Evolutionary conservation across 1,140 invertebrate species (phyloP).

Genomic region (Eufriesea mexicana): DNA sequence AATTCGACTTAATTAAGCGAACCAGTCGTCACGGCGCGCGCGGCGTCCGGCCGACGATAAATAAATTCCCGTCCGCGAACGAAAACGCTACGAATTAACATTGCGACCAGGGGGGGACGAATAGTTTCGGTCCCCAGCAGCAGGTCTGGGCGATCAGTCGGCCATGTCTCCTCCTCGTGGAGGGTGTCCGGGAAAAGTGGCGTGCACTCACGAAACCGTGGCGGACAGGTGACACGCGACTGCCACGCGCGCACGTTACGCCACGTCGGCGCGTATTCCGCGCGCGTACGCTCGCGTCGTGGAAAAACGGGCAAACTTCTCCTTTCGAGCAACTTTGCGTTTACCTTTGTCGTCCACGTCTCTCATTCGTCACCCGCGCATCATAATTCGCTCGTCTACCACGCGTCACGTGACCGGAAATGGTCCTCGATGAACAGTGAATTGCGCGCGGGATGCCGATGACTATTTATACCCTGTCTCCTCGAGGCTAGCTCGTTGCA

Average conservation of each 20-base stretch:
- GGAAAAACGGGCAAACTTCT: constrained; percentile 69
- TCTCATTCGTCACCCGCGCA: too few relatives aligned
- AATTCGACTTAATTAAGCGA: neutral
- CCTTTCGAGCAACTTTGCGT: constrained; percentile 45
- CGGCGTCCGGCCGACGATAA: neutral
- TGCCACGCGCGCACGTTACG: constrained; percentile 71
- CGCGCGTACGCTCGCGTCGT: constrained; percentile 66
- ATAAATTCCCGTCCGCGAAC: constrained; percentile 29
- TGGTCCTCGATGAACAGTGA: neutral
- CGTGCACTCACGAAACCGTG: constrained; percentile 75
- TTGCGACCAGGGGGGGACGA: neutral
- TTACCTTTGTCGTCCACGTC: neutral
- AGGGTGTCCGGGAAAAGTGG: constrained; percentile 72
- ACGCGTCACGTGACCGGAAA: constrained; percentile 26
- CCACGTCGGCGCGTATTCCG: constrained; percentile 28
- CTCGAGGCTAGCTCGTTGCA: neutral
- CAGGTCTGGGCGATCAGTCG: constrained; percentile 77
- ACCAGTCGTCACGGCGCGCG: neutral
- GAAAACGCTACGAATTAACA: constrained; percentile 24
- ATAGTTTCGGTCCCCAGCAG: constrained; percentile 59
- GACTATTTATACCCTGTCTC: constrained; percentile 13
- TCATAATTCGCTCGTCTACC: too few relatives aligned
- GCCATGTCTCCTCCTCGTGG: constrained; percentile 75
- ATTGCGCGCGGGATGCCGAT: constrained; percentile 21
- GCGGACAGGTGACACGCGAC: constrained; percentile 82